A percentile compares a stretch with the other conserved stretches of the same genome.
phyloP scores from a whole-genome alignment of 1,140 invertebrate species.

The Aphaenogaster floridana region DNA sequence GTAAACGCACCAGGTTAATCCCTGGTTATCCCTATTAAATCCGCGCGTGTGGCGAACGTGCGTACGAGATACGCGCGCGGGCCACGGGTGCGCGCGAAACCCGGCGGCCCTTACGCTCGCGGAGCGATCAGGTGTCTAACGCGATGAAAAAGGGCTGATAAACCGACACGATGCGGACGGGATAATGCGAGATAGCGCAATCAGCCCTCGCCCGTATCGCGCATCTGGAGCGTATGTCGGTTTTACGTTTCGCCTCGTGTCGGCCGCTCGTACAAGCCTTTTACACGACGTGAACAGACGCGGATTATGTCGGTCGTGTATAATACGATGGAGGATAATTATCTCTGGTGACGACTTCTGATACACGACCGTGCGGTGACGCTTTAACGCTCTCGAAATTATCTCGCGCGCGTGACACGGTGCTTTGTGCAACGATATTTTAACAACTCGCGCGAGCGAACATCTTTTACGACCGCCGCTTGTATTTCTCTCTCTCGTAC shows the following conservation, averaged over 20 bases:
- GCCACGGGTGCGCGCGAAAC: not conserved
- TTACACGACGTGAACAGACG: not conserved
- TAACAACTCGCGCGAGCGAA: not conserved
- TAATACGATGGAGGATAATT: conserved; percentile 29
- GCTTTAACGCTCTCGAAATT: conserved; percentile 6
- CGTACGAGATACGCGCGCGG: not conserved
- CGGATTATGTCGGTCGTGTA: conserved; percentile 34
- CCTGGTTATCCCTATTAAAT: conserved; percentile 51
- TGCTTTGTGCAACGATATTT: conserved; percentile 1
- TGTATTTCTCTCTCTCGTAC: not conserved
- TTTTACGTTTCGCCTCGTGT: conserved; percentile 9
- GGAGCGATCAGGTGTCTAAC: conserved; percentile 33
- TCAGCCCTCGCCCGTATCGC: conserved; percentile 2
- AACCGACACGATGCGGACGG: not conserved
- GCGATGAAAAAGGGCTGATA: conserved; percentile 40
- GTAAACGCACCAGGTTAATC: conserved; percentile 72
- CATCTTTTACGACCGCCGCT: conserved; percentile 6
- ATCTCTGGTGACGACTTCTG: conserved; percentile 9
- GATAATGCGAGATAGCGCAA: conserved; percentile 32
- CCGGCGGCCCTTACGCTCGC: not conserved
- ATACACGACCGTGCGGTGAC: not conserved
- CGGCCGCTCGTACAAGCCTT: not conserved
- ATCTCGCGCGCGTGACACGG: not conserved
- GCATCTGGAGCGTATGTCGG: not conserved
- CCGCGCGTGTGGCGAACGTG: conserved; percentile 15